Conservation (phyloP, 2,797 vertebrate species). For the Novumbra hubbsi region DNA sequence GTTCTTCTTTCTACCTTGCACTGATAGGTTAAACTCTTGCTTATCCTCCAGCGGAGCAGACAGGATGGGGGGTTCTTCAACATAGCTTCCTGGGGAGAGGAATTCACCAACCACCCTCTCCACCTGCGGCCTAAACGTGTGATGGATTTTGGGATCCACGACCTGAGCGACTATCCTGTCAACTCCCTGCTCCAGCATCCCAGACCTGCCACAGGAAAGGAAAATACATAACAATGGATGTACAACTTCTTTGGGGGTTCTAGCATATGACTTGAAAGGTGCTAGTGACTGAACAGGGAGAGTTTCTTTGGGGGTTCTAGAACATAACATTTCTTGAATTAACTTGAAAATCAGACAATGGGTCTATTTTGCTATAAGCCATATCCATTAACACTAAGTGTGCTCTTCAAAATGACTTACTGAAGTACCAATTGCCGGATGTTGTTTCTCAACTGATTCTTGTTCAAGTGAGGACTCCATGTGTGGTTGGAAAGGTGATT, state of each 20-base stretch:
- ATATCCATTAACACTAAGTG: neutral
- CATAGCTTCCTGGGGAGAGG: constrained; percentile 86
- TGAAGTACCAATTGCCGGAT: constrained; percentile 96
- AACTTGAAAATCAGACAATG: neutral
- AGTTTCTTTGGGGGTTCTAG: too few species aligned
- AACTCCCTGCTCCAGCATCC: constrained; percentile 97
- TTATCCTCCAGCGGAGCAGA: constrained; percentile 68
- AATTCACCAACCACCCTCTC: constrained; percentile 94
- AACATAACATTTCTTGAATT: neutral
- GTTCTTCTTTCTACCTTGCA: constrained; percentile 72
- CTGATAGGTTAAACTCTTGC: constrained; percentile 66
- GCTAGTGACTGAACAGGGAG: neutral
- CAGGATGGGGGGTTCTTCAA: constrained; percentile 70
- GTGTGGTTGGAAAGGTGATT: constrained; percentile 98
- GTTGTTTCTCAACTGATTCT: constrained; percentile 98
- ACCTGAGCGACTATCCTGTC: constrained; percentile 98
- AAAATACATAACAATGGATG: neutral
- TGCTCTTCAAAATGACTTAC: constrained; percentile 73
- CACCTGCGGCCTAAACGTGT: constrained; percentile 95
- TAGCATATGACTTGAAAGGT: neutral
- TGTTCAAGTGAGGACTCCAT: constrained; percentile 98
- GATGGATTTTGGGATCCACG: constrained; percentile 98
- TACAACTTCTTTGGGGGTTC: neutral
- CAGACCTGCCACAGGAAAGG: constrained; percentile 78
- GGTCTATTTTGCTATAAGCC: neutral